These are phyloP conservation scores for Noctua janthe DNA, from an alignment of 2,888 invertebrate genomes.

Conservation along the genomic window DNA sequence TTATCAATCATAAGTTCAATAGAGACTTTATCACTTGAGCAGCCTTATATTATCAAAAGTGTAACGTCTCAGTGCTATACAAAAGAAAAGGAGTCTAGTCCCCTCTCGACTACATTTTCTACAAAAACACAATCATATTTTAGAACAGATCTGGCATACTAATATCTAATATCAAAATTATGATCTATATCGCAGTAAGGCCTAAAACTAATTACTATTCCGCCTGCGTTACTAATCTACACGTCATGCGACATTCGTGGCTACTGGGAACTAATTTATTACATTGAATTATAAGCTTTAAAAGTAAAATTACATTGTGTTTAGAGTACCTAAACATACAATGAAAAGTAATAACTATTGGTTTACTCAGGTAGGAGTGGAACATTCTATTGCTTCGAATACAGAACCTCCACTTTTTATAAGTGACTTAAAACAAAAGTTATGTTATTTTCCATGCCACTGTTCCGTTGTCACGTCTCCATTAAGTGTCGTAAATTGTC, in stretches of 20 bases:
- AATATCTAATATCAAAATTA: constrained; percentile 24
- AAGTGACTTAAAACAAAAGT: too few species aligned
- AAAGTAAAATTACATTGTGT: constrained; percentile 5
- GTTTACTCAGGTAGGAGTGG: neutral
- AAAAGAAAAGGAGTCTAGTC: neutral
- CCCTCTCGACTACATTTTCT: neutral
- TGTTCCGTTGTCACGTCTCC: too few species aligned
- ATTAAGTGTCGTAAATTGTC: neutral
- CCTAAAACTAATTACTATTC: constrained; percentile 39
- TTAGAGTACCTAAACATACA: neutral
- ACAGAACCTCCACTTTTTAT: neutral
- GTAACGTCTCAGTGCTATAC: neutral
- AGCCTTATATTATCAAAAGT: neutral
- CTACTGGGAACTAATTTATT: constrained; percentile 38
- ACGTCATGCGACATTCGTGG: constrained; percentile 37
- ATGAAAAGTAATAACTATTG: neutral
- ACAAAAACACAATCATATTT: neutral
- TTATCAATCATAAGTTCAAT: neutral
- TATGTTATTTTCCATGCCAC: neutral
- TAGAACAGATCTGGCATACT: neutral
- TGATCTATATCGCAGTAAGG: constrained; percentile 23
- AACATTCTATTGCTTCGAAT: neutral
- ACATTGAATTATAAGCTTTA: constrained; percentile 18
- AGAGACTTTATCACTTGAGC: neutral
- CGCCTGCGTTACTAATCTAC: constrained; percentile 25